Conservation (phyloP, 2,888 invertebrate species). For the Sesamia inferens region DNA sequence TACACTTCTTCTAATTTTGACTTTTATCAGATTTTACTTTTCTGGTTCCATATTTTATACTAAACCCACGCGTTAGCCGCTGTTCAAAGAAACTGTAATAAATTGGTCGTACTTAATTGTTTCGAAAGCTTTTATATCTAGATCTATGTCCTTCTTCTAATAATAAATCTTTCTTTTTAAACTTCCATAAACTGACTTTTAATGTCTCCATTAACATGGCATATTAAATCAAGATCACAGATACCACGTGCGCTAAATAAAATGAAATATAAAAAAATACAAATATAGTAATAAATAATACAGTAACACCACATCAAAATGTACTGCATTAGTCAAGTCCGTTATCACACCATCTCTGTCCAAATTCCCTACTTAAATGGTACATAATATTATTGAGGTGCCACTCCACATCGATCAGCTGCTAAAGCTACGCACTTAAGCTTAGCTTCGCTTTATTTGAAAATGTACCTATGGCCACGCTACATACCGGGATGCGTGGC, state of each 20-base stretch:
- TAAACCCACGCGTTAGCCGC: background rate
- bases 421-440: background rate
- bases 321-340: slow-evolving; percentile 74
- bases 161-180: slow-evolving; percentile 27
- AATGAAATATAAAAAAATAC: slow-evolving; percentile 30
- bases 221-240: slow-evolving; percentile 48
- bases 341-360: slow-evolving; percentile 74
- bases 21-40: background rate
- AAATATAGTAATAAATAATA: slow-evolving; percentile 64
- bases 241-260: slow-evolving; percentile 46
- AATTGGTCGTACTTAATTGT: slow-evolving; percentile 13
- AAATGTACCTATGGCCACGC: background rate
- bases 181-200: slow-evolving; percentile 15
- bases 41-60: background rate
- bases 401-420: background rate
- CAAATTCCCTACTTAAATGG: slow-evolving; percentile 71
- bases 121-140: slow-evolving; percentile 34
- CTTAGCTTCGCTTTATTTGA: too few species aligned
- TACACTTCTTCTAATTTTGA: background rate
- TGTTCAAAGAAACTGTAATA: slow-evolving; percentile 12
- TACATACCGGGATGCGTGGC: too few species aligned
- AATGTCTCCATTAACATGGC: slow-evolving; percentile 38
- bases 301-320: slow-evolving; percentile 57
- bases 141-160: slow-evolving; percentile 1
- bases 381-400: slow-evolving; percentile 54